These are phyloP conservation scores for Tinea semifulvella DNA, from an alignment of 2,888 invertebrate genomes.

Conservation along the genomic window DNA sequence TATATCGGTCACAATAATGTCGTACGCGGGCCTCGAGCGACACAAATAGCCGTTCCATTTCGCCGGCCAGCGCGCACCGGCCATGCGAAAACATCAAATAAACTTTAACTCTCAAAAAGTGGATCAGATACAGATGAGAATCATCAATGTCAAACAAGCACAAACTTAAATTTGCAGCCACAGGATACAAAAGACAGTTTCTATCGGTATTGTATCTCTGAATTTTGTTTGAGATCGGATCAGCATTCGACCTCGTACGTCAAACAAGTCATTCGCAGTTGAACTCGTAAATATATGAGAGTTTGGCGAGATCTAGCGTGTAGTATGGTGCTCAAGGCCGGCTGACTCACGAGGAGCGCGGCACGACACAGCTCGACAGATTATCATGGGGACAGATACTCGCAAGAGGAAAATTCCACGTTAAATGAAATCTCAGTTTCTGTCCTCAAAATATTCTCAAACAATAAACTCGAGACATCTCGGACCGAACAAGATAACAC, in stretches of 20 bases:
- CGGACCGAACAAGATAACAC: not conserved
- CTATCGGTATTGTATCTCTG: not conserved
- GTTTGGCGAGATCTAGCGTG: constrained; percentile 41
- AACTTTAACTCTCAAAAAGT: too few species aligned
- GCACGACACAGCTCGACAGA: constrained; percentile 1
- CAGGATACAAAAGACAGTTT: too few species aligned
- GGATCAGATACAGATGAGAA: too few species aligned
- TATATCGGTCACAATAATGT: constrained; percentile 27
- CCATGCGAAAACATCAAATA: constrained; percentile 55
- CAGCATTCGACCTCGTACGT: constrained; percentile 35
- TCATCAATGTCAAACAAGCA: too few species aligned
- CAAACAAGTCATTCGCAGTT: constrained; percentile 28
- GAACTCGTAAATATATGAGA: constrained; percentile 49
- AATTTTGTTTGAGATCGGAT: not conserved
- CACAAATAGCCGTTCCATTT: constrained; percentile 64
- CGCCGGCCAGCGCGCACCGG: constrained; percentile 47
- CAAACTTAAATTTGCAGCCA: too few species aligned
- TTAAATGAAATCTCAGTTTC: constrained; percentile 8
- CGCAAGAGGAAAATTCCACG: not conserved
- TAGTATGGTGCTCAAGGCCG: constrained; percentile 43
- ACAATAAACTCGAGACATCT: not conserved
- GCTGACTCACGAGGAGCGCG: constrained; percentile 44
- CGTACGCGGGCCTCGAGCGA: constrained; percentile 59
- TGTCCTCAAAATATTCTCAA: constrained; percentile 11
- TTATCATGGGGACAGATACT: not conserved